Evolutionary conservation across 2,888 invertebrate genomes (phyloP).

Genomic region (Melipona beecheii): DNA sequence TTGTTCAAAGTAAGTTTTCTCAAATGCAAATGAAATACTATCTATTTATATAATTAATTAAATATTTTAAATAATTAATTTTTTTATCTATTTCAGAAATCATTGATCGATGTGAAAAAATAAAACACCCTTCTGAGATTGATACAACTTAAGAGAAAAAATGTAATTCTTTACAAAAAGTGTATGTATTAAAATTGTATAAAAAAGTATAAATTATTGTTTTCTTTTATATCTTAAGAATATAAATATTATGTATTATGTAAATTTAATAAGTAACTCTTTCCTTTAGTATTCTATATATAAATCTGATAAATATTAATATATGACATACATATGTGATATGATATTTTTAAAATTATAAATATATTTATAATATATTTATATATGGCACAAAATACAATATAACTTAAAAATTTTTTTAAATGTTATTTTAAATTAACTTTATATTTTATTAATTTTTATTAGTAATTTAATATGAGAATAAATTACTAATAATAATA

Average conservation of each 20-base stretch:
- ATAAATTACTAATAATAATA: too few relatives aligned
- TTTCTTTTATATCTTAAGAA: not conserved
- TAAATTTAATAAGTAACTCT: constrained; percentile 34
- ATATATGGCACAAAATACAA: not conserved
- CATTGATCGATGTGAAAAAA: constrained; percentile 71
- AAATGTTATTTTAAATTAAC: too few relatives aligned
- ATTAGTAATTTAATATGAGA: too few relatives aligned
- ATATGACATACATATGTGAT: not conserved
- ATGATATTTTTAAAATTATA: not conserved
- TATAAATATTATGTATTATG: constrained; percentile 6
- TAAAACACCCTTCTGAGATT: constrained; percentile 33
- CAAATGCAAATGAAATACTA: not conserved
- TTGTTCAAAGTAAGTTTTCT: constrained; percentile 86
- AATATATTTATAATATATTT: not conserved
- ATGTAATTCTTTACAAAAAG: not conserved
- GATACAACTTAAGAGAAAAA: constrained; percentile 23
- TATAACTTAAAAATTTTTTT: not conserved
- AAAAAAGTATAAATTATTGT: not conserved
- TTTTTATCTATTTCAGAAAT: constrained; percentile 71
- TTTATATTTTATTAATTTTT: too few relatives aligned
- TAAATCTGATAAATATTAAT: not conserved
- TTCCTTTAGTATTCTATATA: not conserved
- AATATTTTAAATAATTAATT: not conserved
- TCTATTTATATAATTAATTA: not conserved
- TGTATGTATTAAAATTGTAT: constrained; percentile 19